Evolutionary conservation across 1,140 invertebrate genomes (phyloP), one percentile per base, ranked within the genome.

Genomic region (Drosophila arawakana): DNA sequence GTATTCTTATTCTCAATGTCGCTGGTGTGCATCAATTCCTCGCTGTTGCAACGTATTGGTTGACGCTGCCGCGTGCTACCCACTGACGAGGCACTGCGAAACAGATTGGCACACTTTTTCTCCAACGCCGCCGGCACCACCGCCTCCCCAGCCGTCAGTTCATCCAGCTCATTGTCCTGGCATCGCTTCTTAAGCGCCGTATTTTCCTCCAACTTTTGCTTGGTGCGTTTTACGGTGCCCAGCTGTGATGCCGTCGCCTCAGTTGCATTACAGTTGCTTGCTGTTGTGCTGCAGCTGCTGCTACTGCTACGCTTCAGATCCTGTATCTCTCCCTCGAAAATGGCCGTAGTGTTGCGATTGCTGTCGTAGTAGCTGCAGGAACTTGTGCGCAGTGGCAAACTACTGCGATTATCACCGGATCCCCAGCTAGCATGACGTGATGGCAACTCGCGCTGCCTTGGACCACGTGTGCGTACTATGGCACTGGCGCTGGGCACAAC

Each of bases 341-440:
- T 92, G 54, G 81, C 81, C 18, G 86, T 90, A 11, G 78, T 84
- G 30, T 92, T 92, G 49, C 91, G 91, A 54, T 92, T 91, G 52
- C 95, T 95, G 73, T 96, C 96, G 79, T 95, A 96, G 8, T 96
- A 96, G 2, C 95, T 95, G 94, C 95, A 96, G 3, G 95, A 96
- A 90, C 95, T 96, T 70, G 96, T 96, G 35, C 96, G 93, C 13
- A 95, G 95, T 2, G 95, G 95, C 41, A 95, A 72, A 2, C 94
- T 94, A 6, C 94, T 94, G 25, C 94, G 92, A 63, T 94, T 95
- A 34, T 96, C 95, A 39, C 94, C 95, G 4, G 95, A 96, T 54
- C 96, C 96, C 96, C 96, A 97, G 25, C 96, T 97, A 76, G 96
- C 96, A 90, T 97, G 96, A 21, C 96, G 94, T n/a, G 96, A 96